These are phyloP conservation scores for Aphaenogaster floridana DNA, from an alignment of 1,140 invertebrate species.

Conservation along the genomic window DNA sequence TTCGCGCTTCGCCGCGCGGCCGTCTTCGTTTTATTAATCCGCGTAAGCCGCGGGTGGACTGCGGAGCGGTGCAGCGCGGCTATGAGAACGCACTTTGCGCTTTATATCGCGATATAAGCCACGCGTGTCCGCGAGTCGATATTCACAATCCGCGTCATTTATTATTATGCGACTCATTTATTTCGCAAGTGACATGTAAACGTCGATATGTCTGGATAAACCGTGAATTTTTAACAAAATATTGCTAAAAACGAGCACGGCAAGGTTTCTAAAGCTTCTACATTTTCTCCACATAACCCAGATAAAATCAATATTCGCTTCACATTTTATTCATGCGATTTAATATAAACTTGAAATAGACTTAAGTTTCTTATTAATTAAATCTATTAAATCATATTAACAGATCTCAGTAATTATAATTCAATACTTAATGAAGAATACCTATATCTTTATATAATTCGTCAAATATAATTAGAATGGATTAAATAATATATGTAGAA, in stretches of 20 bases:
- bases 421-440: background rate
- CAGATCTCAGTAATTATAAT: background rate
- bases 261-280: background rate
- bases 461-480: background rate
- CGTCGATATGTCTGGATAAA: background rate
- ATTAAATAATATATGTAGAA: background rate
- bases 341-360: background rate
- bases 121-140: constrained; percentile 7
- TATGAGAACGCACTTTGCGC: constrained; percentile 16
- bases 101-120: background rate
- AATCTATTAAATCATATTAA: background rate
- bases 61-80: constrained; percentile 38
- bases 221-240: background rate
- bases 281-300: background rate
- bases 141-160: background rate
- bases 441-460: background rate
- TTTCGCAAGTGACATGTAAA: constrained; percentile 15
- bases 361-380: background rate
- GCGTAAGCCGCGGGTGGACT: constrained; percentile 46
- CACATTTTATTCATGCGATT: background rate
- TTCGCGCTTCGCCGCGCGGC: constrained; percentile 34
- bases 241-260: background rate
- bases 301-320: constrained; percentile 9
- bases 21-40: constrained; percentile 74
- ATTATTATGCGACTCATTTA: constrained; percentile 11